These are phyloP conservation scores for Anguilla obscura DNA, from an alignment of 2,797 vertebrate species.

Conservation along the genomic window DNA sequence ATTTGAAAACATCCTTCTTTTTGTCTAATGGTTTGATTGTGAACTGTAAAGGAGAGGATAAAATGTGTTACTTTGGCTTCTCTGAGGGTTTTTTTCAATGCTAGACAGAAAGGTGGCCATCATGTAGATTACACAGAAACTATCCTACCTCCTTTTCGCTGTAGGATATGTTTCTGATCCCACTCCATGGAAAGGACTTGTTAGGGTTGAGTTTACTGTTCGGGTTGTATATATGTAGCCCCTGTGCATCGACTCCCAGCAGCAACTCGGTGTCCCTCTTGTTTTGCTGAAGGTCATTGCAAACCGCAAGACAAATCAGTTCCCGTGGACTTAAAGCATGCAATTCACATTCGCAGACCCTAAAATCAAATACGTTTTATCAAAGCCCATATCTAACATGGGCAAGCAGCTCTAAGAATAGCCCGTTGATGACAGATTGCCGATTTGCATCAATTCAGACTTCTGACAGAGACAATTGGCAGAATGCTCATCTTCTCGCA, in stretches of 20 bases:
- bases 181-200: slow-evolving; percentile 90
- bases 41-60: slow-evolving; percentile 68
- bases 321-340: neutral
- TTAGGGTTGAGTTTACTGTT: slow-evolving; percentile 86
- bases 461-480: neutral
- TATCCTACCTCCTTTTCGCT: slow-evolving; percentile 86
- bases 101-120: neutral
- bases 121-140: neutral
- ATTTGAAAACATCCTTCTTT: slow-evolving; percentile 92
- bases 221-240: slow-evolving; percentile 88
- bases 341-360: neutral
- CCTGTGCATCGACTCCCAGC: slow-evolving; percentile 88
- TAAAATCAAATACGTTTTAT: neutral
- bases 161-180: slow-evolving; percentile 88
- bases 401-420: neutral
- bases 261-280: slow-evolving; percentile 86
- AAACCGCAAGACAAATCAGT: slow-evolving; percentile 14
- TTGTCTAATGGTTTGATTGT: slow-evolving; percentile 92
- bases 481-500: neutral
- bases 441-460: neutral
- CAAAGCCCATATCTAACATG: neutral
- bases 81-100: neutral
- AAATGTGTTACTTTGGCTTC: neutral
- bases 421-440: neutral
- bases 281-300: slow-evolving; percentile 76